Conservation (phyloP, 2,888 invertebrate species). For the Villa cingulata region DNA sequence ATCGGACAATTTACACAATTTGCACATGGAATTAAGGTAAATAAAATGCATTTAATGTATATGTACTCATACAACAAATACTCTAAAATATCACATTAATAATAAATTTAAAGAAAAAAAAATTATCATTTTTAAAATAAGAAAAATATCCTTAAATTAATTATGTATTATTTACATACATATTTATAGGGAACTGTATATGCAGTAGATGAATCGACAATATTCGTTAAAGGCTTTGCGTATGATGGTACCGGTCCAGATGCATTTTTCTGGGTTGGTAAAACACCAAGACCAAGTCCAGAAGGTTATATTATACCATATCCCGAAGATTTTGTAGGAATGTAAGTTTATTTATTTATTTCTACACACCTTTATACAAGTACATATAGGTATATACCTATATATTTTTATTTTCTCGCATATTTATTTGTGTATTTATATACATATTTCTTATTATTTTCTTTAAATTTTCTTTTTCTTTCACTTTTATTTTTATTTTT, state of each 20-base stretch:
- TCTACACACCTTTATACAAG: too few relatives aligned
- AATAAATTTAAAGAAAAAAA: not conserved
- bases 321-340: slow-evolving; percentile 67
- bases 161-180: not conserved
- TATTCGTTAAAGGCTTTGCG: slow-evolving; percentile 74
- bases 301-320: slow-evolving; percentile 75
- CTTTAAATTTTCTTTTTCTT: too few relatives aligned
- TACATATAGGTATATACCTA: too few relatives aligned
- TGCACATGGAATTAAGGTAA: slow-evolving; percentile 56
- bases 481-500: too few relatives aligned
- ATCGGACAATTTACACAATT: slow-evolving; percentile 61
- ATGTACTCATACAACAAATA: not conserved
- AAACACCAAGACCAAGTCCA: slow-evolving; percentile 62
- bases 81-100: not conserved
- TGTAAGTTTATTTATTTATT: slow-evolving; percentile 41
- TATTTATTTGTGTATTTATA: too few relatives aligned
- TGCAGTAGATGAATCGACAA: slow-evolving; percentile 76
- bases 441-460: too few relatives aligned
- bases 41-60: too few relatives aligned
- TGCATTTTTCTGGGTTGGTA: slow-evolving; percentile 85
- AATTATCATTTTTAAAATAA: not conserved
- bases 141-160: not conserved
- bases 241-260: slow-evolving; percentile 82
- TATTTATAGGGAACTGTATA: slow-evolving; percentile 59
- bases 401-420: too few relatives aligned